Base-by-base conservation (phyloP, 1,140 invertebrate genomes). In the Rhizoglyphus robini region DNA sequence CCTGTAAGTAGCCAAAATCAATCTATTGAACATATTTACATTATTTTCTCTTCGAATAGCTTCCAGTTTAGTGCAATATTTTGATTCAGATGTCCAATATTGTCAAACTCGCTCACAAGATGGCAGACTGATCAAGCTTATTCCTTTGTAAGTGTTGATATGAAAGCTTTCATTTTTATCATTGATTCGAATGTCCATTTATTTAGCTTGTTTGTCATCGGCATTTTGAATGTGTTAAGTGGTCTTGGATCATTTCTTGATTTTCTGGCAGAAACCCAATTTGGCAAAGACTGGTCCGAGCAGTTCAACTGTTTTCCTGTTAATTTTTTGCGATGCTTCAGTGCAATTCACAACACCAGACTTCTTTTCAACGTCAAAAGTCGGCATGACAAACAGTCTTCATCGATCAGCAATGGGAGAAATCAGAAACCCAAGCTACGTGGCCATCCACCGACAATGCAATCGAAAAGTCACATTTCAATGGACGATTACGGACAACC, bases 131-230 rank as follows among this genome's bases (percentile, higher is more conserved):
- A 8, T 5, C 8, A 5, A 54, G 15, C 31, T 54, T 54, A 32
- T 54, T 25, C 51, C 51, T 8, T 8, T 54, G 51, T 54, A 54
- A 54, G 51, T 25, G n/a, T n/a, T n/a, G n/a, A n/a, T n/a, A n/a
- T n/a, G 18, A 41, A 41, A 41, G 36, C 18, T 41, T 41, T 41
- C 18, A 54, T 20, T 8, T 54, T 54, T 32, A 32, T 5, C 8
- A 27, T 54, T 8, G 23, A 54, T 54, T 27, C 51, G 15, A 15
- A 54, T 54, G 51, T 54, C 20, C 51, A 11, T 54, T 54, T 20
- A 8, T 25, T 54, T 54, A 54, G 51, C 8, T 8, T 54, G 8
- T 8, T 54, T 32, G 51, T 54, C 51, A 11, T 54, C 8, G 8
- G 8, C 51, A 8, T 23, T 8, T 32, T 54, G 15, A 15, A 8